Evolutionary conservation across 2,888 invertebrate species (phyloP).

Genomic region (Masnerella sp.): DNA sequence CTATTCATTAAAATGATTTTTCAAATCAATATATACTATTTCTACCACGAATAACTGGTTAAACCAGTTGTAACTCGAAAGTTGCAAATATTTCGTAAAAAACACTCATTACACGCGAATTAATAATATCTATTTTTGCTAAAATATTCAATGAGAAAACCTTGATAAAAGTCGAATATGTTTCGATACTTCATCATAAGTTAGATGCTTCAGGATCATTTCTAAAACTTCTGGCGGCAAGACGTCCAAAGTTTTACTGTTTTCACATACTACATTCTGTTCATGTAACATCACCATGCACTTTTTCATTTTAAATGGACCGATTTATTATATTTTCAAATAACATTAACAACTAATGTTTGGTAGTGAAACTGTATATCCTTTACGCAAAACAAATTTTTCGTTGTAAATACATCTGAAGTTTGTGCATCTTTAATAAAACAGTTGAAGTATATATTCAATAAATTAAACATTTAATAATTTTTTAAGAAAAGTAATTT

Average conservation of each 20-base stretch:
- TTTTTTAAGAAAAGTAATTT: no score
- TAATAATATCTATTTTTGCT: conserved; percentile 10
- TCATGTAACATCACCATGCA: conserved; percentile 13
- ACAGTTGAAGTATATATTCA: no score
- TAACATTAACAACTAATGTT: not conserved
- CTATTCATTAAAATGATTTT: not conserved
- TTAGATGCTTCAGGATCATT: conserved; percentile 70
- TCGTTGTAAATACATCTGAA: no score
- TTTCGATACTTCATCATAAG: conserved; percentile 69
- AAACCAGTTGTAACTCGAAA: conserved; percentile 44
- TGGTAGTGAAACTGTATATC: no score
- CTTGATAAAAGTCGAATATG: conserved; percentile 72
- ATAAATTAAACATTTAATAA: no score
- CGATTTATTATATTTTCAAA: not conserved
- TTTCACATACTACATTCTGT: not conserved
- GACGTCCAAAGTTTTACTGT: conserved; percentile 63
- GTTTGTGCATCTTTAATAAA: no score
- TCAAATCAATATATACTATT: not conserved
- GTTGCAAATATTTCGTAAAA: conserved; percentile 21
- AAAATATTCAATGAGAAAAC: conserved; percentile 56
- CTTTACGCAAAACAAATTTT: no score
- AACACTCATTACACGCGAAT: conserved; percentile 11
- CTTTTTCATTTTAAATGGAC: not conserved
- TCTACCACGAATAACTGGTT: conserved; percentile 18
- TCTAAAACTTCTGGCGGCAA: conserved; percentile 74